Base-by-base conservation (phyloP, 2,797 vertebrate species). In the Myotis planiceps region DNA sequence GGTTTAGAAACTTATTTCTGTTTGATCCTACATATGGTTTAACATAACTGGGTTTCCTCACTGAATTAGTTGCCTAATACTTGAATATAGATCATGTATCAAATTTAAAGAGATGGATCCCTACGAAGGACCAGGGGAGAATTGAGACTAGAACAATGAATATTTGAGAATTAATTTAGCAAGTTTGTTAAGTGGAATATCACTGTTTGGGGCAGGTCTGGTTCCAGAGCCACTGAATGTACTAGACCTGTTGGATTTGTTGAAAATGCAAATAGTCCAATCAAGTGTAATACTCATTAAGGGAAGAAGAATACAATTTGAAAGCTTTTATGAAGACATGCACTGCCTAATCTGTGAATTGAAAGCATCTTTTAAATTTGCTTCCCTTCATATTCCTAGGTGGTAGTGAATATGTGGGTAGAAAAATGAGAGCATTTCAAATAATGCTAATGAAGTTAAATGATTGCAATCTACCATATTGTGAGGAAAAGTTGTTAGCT, bases 361-460 rank as follows among this genome's bases (percentile, higher is more conserved):
- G 76, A 97, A 96, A 94, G 76, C 42, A 13, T 92, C 85, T 90
- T 97, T 95, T 23, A 84, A 93, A 69, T 92, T 92, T 91, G 32
- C 74, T 94, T 93, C 81, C 23, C 53, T 63, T 94, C 37, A 10
- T 95, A 75, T 97, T 94, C 78, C 84, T 97, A 97, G 97, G 97
- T 98, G 97, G 92, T 97, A 95, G 96, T 97, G 97, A 97, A 96
- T 98, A 94, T 87, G 42, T 95, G 85, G 96, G 58, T 94, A 95
- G 98, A 97, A 88, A 98, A 97, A 97, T 97, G 96, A 98, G 94
- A 96, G 80, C 78, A 60, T 96, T 97, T 97, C 86, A 97, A 97
- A 98, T 97, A 97, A 98, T 98, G 97, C 95, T 97, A 97, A 98
- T 98, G 97, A 98, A 98, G 89, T 97, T 98, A 95, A 97, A 93